Base-by-base conservation (phyloP, 1,140 invertebrate genomes). In the Sycobia sp. region DNA sequence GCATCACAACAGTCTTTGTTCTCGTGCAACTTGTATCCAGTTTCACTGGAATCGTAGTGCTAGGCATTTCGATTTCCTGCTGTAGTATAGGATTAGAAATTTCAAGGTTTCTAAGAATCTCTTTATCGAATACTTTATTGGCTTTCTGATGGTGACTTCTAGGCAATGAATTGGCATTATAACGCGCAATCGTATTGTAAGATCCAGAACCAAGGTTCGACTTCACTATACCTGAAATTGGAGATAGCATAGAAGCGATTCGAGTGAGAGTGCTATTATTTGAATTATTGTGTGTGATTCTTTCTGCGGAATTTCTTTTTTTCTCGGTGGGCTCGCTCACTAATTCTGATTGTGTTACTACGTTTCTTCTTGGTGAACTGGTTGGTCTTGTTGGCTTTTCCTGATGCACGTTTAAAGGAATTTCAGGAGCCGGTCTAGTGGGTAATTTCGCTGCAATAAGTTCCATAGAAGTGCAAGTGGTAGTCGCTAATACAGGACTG, bases 61-160 rank as follows among this genome's bases (percentile, higher is more conserved):
- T 78, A 0, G 86, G 80, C 0, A 89, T 76, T 39, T 87, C 86
- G 2, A 89, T 88, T 34, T 87, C 84, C 32, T 83, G 85, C 69
- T 91, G 89, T 1, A 85, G 85, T 69, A 94, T 93, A 0, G 92
- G 91, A 73, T 87, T 84, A 0, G 92, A 94, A 69, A 94, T 94
- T 73, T 93, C 87, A 27, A 94, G 72, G 43, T 86, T 89, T n/a
- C 90, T 82, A 29, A 94, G 71, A 0, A 86, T 84, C 9, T 88
- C 86, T 65, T 89, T 87, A 68, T 93, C 89, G 0, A 89, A 77
- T 4, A 85, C 80, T 67, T 90, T 90, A 27, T 83, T 84, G 32
- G 86, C 81, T 72, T 87, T 89, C 62, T 83, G 81, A 46, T 85
- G 82, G 16, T 82, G 82, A 56, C 83, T 87, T 38, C 86, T 85